A percentile compares a stretch with the other conserved stretches of the same genome.
phyloP scores from a whole-genome alignment of 2,888 invertebrate species.

The Meghimatium bilineatum region DNA sequence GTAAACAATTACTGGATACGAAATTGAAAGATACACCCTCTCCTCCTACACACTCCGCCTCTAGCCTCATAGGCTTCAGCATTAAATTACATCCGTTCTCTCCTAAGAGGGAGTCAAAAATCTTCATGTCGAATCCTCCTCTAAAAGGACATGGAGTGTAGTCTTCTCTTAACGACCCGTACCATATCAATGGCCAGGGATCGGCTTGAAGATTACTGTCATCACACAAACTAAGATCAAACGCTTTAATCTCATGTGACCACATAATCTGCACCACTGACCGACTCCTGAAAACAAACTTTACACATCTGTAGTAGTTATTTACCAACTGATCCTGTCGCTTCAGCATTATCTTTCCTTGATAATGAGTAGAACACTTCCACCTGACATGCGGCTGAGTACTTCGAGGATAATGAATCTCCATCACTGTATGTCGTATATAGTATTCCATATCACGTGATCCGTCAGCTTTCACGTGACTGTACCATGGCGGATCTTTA shows the following conservation, averaged over 20 bases:
- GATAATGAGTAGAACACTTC: conserved; percentile 50
- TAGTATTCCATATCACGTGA: conserved; percentile 44
- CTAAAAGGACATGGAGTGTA: conserved; percentile 64
- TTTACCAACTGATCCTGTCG: conserved; percentile 42
- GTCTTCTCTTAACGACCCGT: conserved; percentile 53
- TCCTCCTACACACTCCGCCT: conserved; percentile 69
- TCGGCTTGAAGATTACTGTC: conserved; percentile 56
- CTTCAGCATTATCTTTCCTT: conserved; percentile 49
- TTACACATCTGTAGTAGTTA: conserved; percentile 47
- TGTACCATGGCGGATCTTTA: conserved; percentile 52
- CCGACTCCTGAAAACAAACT: conserved; percentile 47
- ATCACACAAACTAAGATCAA: conserved; percentile 57
- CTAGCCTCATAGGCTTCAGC: conserved; percentile 70
- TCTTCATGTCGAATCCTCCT: conserved; percentile 70
- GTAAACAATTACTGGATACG: conserved; percentile 59
- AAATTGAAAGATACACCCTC: conserved; percentile 69
- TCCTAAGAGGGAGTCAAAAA: conserved; percentile 44
- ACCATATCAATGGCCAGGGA: conserved; percentile 65
- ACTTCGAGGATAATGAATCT: conserved; percentile 39
- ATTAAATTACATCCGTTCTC: conserved; percentile 67
- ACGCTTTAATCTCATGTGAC: conserved; percentile 51
- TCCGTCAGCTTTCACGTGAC: conserved; percentile 48
- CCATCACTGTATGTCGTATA: conserved; percentile 48
- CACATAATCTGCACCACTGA: conserved; percentile 59
- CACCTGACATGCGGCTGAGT: conserved; percentile 35